Evolutionary conservation across 37 sponge, comb jelly and placozoan species (phyloP).

Genomic region (Eunapius fragilis): DNA sequence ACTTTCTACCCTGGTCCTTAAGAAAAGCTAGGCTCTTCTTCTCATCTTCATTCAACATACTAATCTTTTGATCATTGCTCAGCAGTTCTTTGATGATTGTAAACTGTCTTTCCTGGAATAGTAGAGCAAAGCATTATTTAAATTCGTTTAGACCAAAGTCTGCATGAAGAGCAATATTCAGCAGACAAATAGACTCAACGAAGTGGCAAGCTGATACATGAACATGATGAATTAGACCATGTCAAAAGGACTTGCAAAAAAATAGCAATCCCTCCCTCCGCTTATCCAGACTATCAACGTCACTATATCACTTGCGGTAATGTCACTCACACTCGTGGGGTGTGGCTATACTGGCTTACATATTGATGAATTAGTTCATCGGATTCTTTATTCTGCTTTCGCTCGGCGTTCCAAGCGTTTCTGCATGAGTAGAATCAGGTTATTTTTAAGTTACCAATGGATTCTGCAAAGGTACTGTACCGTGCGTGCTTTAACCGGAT

Average conservation of each 20-base stretch:
- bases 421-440: background rate
- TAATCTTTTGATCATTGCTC: constrained; percentile 60
- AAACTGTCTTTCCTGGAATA: constrained; percentile 71
- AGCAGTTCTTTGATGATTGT: constrained; percentile 78
- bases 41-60: constrained; percentile 73
- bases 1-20: constrained; percentile 10
- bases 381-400: background rate
- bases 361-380: background rate
- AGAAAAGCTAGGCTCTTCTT: constrained; percentile 62
- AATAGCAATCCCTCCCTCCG: too few species aligned
- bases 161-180: background rate
- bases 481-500: constrained; percentile 75
- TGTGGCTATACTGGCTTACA: too few species aligned
- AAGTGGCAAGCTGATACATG: too few species aligned
- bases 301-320: too few species aligned
- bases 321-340: too few species aligned
- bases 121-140: too few species aligned
- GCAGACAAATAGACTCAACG: too few species aligned
- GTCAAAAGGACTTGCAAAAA: too few species aligned
- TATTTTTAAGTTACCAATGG: background rate
- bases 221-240: too few species aligned
- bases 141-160: too few species aligned
- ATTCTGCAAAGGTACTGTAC: constrained; percentile 12
- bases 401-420: background rate
- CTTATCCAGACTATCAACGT: too few species aligned